phyloP scores from a whole-genome alignment of 2,797 vertebrate species.

The Poecilia wingei region DNA sequence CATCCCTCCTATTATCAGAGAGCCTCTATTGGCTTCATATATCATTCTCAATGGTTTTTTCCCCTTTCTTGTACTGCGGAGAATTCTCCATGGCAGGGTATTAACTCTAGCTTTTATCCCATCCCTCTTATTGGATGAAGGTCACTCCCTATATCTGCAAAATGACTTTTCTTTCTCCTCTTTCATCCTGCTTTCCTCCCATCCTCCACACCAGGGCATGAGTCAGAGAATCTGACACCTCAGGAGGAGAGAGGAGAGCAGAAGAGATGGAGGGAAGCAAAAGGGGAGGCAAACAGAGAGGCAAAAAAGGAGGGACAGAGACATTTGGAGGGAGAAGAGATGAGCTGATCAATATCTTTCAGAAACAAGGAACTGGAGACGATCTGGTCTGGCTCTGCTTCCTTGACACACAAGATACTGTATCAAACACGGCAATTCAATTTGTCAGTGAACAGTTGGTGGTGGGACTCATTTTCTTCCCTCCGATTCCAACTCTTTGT shows the following conservation, averaged over 20 bases:
- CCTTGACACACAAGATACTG: conserved; percentile 22
- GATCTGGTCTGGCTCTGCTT: conserved; percentile 32
- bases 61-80: conserved; percentile 66
- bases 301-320: conserved; percentile 47
- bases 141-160: conserved; percentile 78
- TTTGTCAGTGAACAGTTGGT: conserved; percentile 41
- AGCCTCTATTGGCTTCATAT: conserved; percentile 60
- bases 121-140: conserved; percentile 76
- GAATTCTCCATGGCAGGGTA: conserved; percentile 75
- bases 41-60: conserved; percentile 66
- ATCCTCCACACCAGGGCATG: conserved; percentile 76
- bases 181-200: conserved; percentile 72
- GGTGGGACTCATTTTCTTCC: conserved; percentile 20
- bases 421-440: conserved; percentile 43
- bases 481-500: conserved; percentile 16
- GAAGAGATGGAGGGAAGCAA: conserved; percentile 46
- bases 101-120: conserved; percentile 78
- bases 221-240: conserved; percentile 81
- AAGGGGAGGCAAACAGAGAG: conserved; percentile 50
- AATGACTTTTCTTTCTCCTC: conserved; percentile 74
- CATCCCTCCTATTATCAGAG: conserved; percentile 64
- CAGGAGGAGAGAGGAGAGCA: conserved; percentile 45
- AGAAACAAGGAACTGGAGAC: conserved; percentile 62
- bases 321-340: conserved; percentile 40
- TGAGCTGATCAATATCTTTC: conserved; percentile 63